These are phyloP conservation scores for Hemistola chrysoprasaria DNA, from an alignment of 2,888 invertebrate species.

Conservation along the genomic window DNA sequence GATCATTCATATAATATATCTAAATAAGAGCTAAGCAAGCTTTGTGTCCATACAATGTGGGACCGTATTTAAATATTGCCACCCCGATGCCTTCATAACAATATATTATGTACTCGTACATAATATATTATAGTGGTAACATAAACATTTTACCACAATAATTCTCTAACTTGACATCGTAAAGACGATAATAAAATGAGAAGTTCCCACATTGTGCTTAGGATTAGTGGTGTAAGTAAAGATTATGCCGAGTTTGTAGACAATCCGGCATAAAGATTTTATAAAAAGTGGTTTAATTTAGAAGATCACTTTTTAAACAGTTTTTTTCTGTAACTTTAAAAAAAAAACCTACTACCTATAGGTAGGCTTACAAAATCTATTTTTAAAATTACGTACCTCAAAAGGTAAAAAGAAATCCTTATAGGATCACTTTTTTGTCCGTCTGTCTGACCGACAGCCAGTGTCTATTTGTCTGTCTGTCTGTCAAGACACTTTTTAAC, in stretches of 20 bases:
- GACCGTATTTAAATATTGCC: constrained; percentile 6
- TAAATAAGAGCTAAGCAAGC: neutral
- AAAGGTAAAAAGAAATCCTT: no score
- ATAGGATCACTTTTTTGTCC: no score
- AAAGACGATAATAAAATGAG: constrained; percentile 30
- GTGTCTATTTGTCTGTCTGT: no score
- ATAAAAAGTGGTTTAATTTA: neutral
- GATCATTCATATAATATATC: constrained; percentile 2
- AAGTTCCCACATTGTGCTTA: constrained; percentile 12
- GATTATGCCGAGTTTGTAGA: neutral
- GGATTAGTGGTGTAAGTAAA: neutral
- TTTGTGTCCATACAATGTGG: neutral
- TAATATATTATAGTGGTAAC: constrained; percentile 7
- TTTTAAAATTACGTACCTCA: no score
- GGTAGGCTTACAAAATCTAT: no score
- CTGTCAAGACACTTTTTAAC: no score
- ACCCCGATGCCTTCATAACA: constrained; percentile 10
- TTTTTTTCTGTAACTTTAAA: no score
- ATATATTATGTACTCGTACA: no score
- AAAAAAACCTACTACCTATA: no score
- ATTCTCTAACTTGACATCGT: constrained; percentile 33
- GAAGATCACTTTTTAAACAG: no score
- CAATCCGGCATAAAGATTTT: neutral
- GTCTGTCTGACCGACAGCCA: no score
- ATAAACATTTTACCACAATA: constrained; percentile 34